phyloP scores from a whole-genome alignment of 1,140 invertebrate species.

The Bombus confusus region DNA sequence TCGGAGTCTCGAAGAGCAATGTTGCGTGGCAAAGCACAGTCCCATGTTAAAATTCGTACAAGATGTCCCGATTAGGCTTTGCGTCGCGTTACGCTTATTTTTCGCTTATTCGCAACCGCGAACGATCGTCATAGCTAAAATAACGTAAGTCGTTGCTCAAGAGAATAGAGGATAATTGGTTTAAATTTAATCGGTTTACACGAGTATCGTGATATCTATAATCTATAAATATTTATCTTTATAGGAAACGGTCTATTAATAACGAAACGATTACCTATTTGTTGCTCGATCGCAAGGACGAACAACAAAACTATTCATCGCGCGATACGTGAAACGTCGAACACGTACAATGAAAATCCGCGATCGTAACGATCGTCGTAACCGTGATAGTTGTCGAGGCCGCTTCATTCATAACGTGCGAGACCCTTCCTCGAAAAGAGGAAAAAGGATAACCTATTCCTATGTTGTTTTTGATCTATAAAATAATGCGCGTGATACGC shows the following conservation, averaged over 20 bases:
- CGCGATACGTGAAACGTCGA: not conserved
- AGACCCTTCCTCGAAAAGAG: not conserved
- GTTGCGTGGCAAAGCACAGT: not conserved
- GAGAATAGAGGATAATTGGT: not conserved
- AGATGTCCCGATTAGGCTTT: not conserved
- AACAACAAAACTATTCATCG: not conserved
- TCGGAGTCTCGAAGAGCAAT: not conserved
- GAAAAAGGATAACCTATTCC: not conserved
- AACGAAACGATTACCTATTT: not conserved
- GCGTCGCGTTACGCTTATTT: not conserved
- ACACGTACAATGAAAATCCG: not conserved
- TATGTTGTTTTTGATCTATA: not conserved
- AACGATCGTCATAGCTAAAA: not conserved
- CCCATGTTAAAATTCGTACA: not conserved
- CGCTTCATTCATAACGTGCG: not conserved
- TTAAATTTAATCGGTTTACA: not conserved
- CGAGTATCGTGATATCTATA: not conserved
- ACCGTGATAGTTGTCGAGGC: not conserved
- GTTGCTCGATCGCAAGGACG: not conserved
- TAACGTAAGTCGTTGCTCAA: not conserved
- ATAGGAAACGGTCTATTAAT: slow-evolving; percentile 15
- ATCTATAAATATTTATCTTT: not conserved
- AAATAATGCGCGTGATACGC: not conserved
- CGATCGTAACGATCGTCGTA: not conserved
- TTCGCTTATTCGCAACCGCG: not conserved